These are phyloP conservation scores for Zaprionus davidi DNA, from an alignment of 1,140 invertebrate species.

Conservation along the genomic window DNA sequence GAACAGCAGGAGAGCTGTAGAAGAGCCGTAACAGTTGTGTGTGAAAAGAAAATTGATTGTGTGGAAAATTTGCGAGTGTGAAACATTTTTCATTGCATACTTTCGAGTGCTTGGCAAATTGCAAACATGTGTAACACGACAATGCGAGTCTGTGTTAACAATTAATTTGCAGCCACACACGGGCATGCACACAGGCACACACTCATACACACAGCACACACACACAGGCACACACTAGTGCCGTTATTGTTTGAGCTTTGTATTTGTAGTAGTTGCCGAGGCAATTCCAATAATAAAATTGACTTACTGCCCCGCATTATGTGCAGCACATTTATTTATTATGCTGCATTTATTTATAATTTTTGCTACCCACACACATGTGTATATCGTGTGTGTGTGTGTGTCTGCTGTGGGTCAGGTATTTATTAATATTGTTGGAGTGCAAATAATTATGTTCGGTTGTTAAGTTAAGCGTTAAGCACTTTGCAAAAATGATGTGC, in stretches of 20 bases:
- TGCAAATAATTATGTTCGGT: constrained; percentile 74
- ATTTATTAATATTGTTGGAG: constrained; percentile 74
- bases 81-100: constrained; percentile 74
- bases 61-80: constrained; percentile 75
- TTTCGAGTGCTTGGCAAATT: constrained; percentile 78
- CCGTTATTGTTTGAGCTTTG: constrained; percentile 61
- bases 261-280: constrained; percentile 25
- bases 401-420: constrained; percentile 15
- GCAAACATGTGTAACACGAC: constrained; percentile 61
- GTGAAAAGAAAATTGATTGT: constrained; percentile 69
- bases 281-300: constrained; percentile 77
- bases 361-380: not conserved
- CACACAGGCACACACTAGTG: not conserved
- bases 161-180: constrained; percentile 59
- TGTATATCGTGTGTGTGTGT: not conserved
- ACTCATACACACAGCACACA: constrained; percentile 30
- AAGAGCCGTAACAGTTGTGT: not conserved
- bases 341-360: constrained; percentile 51
- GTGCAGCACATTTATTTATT: constrained; percentile 70
- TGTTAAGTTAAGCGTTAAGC: constrained; percentile 73
- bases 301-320: constrained; percentile 74
- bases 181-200: constrained; percentile 27
- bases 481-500: constrained; percentile 73
- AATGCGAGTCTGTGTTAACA: constrained; percentile 25
- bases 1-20: not conserved